Evolutionary conservation across 2,888 invertebrate genomes (phyloP), one percentile per base, ranked within the genome.

Genomic region (Agrotis clavis): DNA sequence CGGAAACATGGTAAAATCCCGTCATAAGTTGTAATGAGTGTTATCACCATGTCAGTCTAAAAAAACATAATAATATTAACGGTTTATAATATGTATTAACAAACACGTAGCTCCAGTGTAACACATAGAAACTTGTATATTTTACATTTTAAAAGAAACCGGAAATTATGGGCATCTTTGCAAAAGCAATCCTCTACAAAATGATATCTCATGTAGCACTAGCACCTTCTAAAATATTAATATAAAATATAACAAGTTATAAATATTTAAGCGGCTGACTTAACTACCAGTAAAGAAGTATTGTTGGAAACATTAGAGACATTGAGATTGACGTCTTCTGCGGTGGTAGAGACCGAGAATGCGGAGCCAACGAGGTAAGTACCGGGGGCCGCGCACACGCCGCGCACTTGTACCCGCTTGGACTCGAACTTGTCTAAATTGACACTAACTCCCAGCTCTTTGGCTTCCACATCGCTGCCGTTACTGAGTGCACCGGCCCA

Each of bases 291-390:
- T 18, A 96, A 89, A 2, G 95, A 95, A 5, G 94, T 92, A 82
- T 95, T 92, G 77, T 92, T 91, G 16, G 93, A 89, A 60, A 89
- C 76, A 72, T 90, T 89, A 2, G 93, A 88, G 54, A 90, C 86
- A 70, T 90, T 86, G 16, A 86, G 85, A 57, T 79, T 86, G 68
- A 85, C 79, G 57, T 79, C 86, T 30, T 85, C 87, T 56, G 83
- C 80, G 45, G 81, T 72, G 67, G 92, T 85, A 74, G 91, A 87
- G 51, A 94, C 86, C 16, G 97, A 95, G 88, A 98, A 95, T 64
- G 97, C 96, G 16, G 97, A 96, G 61, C 97, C 97, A 74, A 98
- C 94, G 84, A 97, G 97, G 91, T 97, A 98, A 9, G 97, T 97
- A 72, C 98, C 98, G 48, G 98, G 97, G 51, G 96, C 93, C 41